Percentiles rank a stretch among this genome's conserved stretches.
These are phyloP conservation scores for Conger conger DNA, from an alignment of 2,113 vertebrate genomes.

Conservation along the genomic window DNA sequence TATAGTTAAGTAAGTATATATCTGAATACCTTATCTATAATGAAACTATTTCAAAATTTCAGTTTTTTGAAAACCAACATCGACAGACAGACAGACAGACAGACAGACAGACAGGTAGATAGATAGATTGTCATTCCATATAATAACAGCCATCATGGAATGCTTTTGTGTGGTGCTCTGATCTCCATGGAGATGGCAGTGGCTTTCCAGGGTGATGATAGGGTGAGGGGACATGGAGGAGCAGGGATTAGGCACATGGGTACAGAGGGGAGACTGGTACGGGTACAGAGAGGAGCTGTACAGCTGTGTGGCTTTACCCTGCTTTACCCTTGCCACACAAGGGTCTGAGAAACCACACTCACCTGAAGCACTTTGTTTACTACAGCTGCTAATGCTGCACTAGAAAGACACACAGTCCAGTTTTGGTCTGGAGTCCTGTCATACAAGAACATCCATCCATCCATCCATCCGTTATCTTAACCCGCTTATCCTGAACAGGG, in stretches of 20 bases:
- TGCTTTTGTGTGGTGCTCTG: background rate
- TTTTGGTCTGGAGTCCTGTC: background rate
- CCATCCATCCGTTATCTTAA: no score
- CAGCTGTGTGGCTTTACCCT: slow-evolving; percentile 19
- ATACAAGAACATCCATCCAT: no score
- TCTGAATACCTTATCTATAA: no score
- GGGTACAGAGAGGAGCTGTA: no score
- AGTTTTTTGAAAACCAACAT: no score
- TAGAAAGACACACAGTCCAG: background rate
- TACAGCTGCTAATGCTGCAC: background rate
- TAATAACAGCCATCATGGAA: background rate
- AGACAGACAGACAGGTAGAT: background rate
- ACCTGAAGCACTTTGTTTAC: background rate
- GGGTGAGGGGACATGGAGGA: background rate
- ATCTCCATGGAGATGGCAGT: slow-evolving; percentile 15
- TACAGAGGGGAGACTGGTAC: no score
- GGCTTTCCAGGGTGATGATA: background rate
- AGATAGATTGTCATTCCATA: background rate
- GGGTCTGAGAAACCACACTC: background rate
- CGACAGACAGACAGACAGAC: background rate
- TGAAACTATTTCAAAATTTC: no score
- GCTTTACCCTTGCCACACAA: background rate
- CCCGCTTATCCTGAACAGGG: no score
- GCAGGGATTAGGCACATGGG: slow-evolving; percentile 1
- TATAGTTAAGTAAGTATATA: no score